These are phyloP conservation scores for Neocloeon triangulifer DNA, from an alignment of 1,140 invertebrate genomes.

Conservation along the genomic window DNA sequence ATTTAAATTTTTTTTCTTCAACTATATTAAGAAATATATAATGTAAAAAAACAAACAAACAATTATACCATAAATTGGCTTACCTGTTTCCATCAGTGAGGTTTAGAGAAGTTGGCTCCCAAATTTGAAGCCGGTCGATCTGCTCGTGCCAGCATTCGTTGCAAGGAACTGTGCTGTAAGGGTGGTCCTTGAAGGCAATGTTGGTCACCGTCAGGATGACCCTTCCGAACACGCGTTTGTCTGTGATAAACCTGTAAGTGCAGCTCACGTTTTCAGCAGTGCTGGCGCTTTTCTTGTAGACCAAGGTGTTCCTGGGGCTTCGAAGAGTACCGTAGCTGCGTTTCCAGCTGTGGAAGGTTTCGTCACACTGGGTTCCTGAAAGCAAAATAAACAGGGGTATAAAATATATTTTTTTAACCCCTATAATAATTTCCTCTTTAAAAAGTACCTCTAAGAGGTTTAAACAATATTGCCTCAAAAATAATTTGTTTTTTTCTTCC, in stretches of 20 bases:
- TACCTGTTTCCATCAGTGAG: conserved; percentile 24
- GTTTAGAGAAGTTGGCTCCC: conserved; percentile 32
- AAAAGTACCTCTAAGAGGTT: no score
- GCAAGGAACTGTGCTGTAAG: conserved; percentile 55
- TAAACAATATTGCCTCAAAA: no score
- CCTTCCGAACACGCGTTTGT: conserved; percentile 50
- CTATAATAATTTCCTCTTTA: no score
- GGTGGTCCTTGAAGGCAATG: conserved; percentile 48
- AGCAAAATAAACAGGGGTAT: no score
- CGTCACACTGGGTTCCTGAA: conserved; percentile 59
- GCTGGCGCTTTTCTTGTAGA: conserved; percentile 39
- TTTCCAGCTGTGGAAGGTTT: conserved; percentile 60
- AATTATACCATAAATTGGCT: no score
- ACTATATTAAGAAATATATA: no score
- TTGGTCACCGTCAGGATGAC: conserved; percentile 48
- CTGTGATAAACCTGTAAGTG: conserved; percentile 59
- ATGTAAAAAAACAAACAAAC: no score
- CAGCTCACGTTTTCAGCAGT: conserved; percentile 45
- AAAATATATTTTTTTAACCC: no score
- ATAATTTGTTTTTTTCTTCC: no score
- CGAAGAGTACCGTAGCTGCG: conserved; percentile 34
- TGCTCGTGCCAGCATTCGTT: conserved; percentile 61
- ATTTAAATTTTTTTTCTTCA: no score
- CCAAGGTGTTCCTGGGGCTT: conserved; percentile 61
- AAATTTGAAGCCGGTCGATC: conserved; percentile 55